phyloP scores from a whole-genome alignment of 2,888 invertebrate species.

The Micoletzkya japonica region DNA sequence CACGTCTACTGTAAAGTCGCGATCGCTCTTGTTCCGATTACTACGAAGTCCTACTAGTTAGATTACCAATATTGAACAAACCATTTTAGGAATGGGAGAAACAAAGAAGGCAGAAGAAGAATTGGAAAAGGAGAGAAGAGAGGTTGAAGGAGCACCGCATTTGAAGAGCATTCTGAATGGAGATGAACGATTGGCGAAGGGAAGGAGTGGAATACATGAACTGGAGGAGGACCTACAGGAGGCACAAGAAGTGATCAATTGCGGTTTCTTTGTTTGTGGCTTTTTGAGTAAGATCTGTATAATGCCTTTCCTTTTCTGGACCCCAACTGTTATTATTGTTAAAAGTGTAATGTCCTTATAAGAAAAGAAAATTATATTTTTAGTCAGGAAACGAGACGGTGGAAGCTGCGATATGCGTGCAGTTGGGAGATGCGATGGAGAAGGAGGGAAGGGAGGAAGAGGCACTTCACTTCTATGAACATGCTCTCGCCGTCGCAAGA shows the following conservation, averaged over 20 bases:
- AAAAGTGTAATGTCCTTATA: too few species aligned
- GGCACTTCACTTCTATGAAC: conserved; percentile 23
- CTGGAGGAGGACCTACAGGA: conserved; percentile 10
- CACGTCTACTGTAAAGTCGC: background rate
- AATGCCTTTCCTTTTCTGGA: background rate
- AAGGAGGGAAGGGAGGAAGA: conserved; percentile 11
- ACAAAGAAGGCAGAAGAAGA: background rate
- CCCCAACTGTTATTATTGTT: too few species aligned
- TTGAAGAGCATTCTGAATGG: background rate
- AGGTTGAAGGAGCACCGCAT: background rate
- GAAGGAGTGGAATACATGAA: background rate
- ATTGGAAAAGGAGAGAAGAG: background rate
- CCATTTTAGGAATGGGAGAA: conserved; percentile 7
- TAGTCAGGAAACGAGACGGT: conserved; percentile 12
- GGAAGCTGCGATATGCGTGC: conserved; percentile 10
- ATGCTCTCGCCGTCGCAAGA: conserved; percentile 19
- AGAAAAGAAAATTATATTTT: background rate
- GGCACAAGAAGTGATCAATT: conserved; percentile 19
- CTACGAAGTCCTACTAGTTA: background rate
- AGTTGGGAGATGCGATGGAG: background rate
- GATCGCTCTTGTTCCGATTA: background rate
- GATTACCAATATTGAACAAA: background rate
- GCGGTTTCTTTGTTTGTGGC: too few species aligned
- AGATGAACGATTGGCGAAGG: background rate
- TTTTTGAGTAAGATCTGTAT: too few species aligned